Conservation (phyloP, 2,113 vertebrate genomes). For the Ctenomys sociabilis region DNA sequence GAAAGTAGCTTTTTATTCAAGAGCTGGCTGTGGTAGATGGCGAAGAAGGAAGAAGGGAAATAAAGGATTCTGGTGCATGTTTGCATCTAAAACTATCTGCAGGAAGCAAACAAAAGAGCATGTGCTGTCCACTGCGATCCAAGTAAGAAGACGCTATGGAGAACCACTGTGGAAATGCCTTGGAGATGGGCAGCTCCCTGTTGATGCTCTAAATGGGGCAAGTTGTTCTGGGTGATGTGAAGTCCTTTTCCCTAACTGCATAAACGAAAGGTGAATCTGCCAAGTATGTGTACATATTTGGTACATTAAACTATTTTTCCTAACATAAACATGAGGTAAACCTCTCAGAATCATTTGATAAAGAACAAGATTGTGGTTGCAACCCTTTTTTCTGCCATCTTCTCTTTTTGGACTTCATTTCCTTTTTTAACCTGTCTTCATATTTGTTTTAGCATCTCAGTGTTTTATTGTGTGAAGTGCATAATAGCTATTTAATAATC, state of each 20-base stretch:
- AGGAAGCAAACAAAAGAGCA: background rate
- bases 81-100: background rate
- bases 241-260: background rate
- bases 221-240: background rate
- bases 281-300: background rate
- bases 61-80: background rate
- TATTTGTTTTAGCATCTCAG: background rate
- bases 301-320: background rate
- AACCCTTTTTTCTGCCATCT: background rate
- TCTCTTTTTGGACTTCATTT: background rate
- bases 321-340: background rate
- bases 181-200: background rate
- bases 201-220: background rate
- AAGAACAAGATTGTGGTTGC: background rate
- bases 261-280: background rate
- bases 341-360: background rate
- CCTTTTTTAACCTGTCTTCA: background rate
- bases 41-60: background rate
- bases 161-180: background rate
- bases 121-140: background rate
- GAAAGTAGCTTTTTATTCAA: constrained; percentile 2
- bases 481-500: constrained; percentile 11
- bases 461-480: background rate
- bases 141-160: background rate
- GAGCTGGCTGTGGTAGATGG: background rate